Evolutionary conservation across 2,888 invertebrate genomes (phyloP), one percentile per base, ranked within the genome.

Genomic region (Oxystoma pomonae): DNA sequence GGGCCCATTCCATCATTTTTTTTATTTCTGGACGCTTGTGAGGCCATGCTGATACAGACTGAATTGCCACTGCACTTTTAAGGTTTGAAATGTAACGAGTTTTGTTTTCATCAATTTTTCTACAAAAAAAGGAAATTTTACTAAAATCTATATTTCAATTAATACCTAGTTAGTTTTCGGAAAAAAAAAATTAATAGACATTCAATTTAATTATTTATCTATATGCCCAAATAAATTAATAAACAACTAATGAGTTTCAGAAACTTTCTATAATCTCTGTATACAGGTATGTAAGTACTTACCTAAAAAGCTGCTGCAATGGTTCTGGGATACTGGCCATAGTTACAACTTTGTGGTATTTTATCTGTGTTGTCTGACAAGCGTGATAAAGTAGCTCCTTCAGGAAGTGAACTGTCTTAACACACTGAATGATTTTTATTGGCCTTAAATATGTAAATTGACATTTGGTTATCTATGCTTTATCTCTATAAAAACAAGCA

Each of bases 41-140:
- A 2, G 90, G 86, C 87, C 92, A 94, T 74, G 92, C 90, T 18
- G 96, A 97, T n/a, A 98, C 94, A 7, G 96, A 96, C 71, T 91
- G 90, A 74, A 98, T 97, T 1, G 91, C 93, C 20, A 97, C 96
- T 1, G 90, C 92, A 75, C 93, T 91, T 61, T 85, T 85, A 60
- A 98, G 82, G 66, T 87, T 86, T 61, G 87, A 82, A 65, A 97
- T 91, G 76, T 91, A 98, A 61, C 85, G 83, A 1, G 80, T 77
- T 74, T 89, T 87, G 77, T 95, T 88, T 61, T 84, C 81, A 74
- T 96, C 95, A 64, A 98, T 88, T 74, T 88, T 86, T 59, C 91
- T 92, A 71, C 9, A 74, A 93, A 52, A 51, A 51, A 21, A 20
- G n/a, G n/a, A n/a, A n/a, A n/a, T n/a, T 18, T 57, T n/a, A n/a